These are phyloP conservation scores for Dermochelys coriacea DNA, from an alignment of 2,797 vertebrate genomes.

Conservation along the genomic window DNA sequence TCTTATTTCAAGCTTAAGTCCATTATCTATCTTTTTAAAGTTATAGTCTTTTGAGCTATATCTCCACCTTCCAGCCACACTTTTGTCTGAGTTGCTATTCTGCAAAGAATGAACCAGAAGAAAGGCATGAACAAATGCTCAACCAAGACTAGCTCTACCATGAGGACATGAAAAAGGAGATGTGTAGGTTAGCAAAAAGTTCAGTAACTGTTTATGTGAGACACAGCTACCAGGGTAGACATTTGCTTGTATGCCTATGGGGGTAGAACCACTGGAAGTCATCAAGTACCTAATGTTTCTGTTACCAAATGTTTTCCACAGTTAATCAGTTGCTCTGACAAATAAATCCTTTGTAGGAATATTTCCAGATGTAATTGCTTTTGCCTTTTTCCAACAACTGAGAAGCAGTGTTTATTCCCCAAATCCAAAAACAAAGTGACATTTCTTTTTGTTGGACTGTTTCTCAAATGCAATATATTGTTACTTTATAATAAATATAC, in stretches of 20 bases:
- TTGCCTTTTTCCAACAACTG: slow-evolving; percentile 27
- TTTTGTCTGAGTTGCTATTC: not conserved
- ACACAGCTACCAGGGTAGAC: not conserved
- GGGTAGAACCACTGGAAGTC: not conserved
- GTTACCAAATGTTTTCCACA: not conserved
- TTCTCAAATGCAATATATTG: slow-evolving; percentile 47
- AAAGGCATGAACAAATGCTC: not conserved
- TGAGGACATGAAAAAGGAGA: not conserved
- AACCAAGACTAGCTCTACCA: not conserved
- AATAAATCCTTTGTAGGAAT: slow-evolving; percentile 3
- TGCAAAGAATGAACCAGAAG: not conserved
- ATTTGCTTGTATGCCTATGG: not conserved
- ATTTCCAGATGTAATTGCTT: not conserved
- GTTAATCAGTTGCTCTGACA: slow-evolving; percentile 17
- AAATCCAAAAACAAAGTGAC: slow-evolving; percentile 32
- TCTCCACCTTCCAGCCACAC: not conserved
- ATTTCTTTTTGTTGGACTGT: slow-evolving; percentile 56
- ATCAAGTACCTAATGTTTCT: not conserved
- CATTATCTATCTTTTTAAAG: slow-evolving; percentile 48
- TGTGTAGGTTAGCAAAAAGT: not conserved
- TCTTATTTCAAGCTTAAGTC: slow-evolving; percentile 12
- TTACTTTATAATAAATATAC: slow-evolving; percentile 58
- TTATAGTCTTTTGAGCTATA: slow-evolving; percentile 49
- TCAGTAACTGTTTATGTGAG: not conserved
- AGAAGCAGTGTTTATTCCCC: not conserved